Evolutionary conservation across 2,797 vertebrate species (phyloP), one percentile per base, ranked within the genome.

Genomic region (Limnodromus scolopaceus): DNA sequence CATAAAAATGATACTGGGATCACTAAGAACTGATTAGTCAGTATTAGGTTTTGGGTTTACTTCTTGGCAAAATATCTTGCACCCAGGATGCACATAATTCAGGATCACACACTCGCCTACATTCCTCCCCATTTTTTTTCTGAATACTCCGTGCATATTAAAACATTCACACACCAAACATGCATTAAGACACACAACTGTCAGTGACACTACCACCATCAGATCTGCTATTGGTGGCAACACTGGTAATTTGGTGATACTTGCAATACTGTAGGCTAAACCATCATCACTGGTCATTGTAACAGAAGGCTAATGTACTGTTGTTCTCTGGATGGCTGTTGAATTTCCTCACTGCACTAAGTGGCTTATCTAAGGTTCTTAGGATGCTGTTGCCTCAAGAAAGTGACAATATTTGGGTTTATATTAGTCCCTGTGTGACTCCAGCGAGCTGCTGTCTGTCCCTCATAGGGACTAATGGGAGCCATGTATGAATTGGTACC

Each of bases 31-130:
- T 48, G 18, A 46, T 68, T 78, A 58, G 36, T 49, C 46, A 57
- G 30, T 22, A 88, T 69, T 66, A 49, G 7, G 36, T 51, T 66
- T 86, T 84, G 70, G 64, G 84, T 91, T 78, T 74, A 74, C 43
- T 66, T 83, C 43, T 66, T 68, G 25, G 32, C 23, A 90, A 92
- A 85, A 43, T 25, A 86, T 9, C 10, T 69, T 38, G 27, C 43
- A 76, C 36, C 23, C n/a, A 69, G 22, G 36, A 74, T 39, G n/a
- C 24, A 30, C 2, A 64, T 30, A 84, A 84, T 89, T 89, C 38
- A 84, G 55, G 61, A 63, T 6, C 22, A 86, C 49, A 55, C 6
- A 38, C 41, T 76, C 34, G 27, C 2, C 10, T 61, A 72, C 34
- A 14, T 72, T 39, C 4, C 25, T 53, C 9, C 0, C 13, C 4